These are phyloP conservation scores for Catostomus latipinnis DNA, from an alignment of 2,797 vertebrate genomes.

Conservation along the genomic window DNA sequence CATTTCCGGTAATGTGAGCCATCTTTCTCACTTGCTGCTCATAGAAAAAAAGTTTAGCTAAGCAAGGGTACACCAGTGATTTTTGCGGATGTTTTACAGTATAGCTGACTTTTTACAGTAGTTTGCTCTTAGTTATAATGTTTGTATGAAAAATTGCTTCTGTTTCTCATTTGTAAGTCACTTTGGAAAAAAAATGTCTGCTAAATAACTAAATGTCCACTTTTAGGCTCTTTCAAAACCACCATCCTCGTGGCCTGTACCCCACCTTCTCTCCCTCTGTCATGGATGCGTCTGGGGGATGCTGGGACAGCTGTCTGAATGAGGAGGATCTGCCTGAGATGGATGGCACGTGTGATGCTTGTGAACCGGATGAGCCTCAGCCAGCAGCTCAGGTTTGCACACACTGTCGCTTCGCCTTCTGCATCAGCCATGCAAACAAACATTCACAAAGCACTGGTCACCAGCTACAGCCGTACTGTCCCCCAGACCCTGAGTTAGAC, in stretches of 20 bases:
- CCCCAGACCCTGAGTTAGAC: background rate
- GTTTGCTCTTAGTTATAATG: too few species aligned
- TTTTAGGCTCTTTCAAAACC: conserved; percentile 30
- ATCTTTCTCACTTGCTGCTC: too few species aligned
- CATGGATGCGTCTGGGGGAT: conserved; percentile 69
- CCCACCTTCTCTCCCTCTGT: conserved; percentile 34
- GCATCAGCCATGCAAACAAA: conserved; percentile 64
- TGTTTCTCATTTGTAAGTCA: too few species aligned
- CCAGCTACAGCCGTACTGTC: conserved; percentile 66
- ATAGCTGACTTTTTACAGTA: too few species aligned
- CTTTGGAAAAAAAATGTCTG: too few species aligned
- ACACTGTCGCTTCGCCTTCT: conserved; percentile 80
- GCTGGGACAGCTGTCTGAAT: conserved; percentile 39
- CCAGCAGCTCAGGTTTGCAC: conserved; percentile 77
- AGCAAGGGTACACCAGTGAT: too few species aligned
- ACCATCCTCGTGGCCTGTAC: background rate
- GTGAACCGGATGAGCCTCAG: conserved; percentile 86
- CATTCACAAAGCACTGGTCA: conserved; percentile 76
- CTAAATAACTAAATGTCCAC: background rate
- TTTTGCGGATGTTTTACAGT: too few species aligned
- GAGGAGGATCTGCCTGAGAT: conserved; percentile 77
- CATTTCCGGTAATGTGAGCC: too few species aligned
- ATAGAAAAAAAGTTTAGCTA: too few species aligned
- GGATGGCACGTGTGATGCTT: conserved; percentile 87
- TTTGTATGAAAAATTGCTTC: too few species aligned